Base-by-base conservation (phyloP, 2,888 invertebrate genomes). In the Rhingia rostrata region DNA sequence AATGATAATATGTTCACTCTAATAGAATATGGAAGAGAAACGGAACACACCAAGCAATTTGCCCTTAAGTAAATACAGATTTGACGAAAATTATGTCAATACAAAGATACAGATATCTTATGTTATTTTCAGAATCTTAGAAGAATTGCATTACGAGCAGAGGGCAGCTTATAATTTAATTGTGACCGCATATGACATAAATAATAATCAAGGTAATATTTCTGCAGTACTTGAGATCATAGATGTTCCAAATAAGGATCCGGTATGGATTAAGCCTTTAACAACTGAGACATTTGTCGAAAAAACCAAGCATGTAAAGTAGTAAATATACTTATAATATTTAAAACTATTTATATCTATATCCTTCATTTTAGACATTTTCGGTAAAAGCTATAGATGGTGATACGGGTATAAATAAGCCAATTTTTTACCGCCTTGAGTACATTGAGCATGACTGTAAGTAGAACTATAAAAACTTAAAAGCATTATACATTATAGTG, bases 361-460 rank as follows among this genome's bases (percentile, higher is more conserved):
- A 7, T 41, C 7, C 7, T 14, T 12, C 41, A 37, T 49, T 33
- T 79, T 45, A 90, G 90, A 69, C 43, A 45, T 93, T 94, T 88
- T 87, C 87, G 2, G 92, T 94, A 0, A 88, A 89, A 30, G 94
- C 94, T 4, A 92, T 93, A 22, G 94, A 95, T 87, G 94, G 94
- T 0, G 94, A 95, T 89, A 92, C 93, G 0, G 93, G 93, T 33
- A 92, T 94, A 66, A 90, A 93, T 87, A 92, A 92, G 74, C 88
- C 90, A 3, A 94, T 94, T 54, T 89, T 91, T 82, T 94, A 94
- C 87, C 89, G 89, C 41, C 88, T 94, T 3, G 89, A 90, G 64
- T 91, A 90, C 3, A 88, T 86, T 4, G 90, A 90, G 61, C 89
- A 89, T 3, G 87, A 88, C 83, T 92, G 93, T 93, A 89, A 88